phyloP scores from a whole-genome alignment of 2,113 vertebrate genomes.

The Hypomesus transpacificus region DNA sequence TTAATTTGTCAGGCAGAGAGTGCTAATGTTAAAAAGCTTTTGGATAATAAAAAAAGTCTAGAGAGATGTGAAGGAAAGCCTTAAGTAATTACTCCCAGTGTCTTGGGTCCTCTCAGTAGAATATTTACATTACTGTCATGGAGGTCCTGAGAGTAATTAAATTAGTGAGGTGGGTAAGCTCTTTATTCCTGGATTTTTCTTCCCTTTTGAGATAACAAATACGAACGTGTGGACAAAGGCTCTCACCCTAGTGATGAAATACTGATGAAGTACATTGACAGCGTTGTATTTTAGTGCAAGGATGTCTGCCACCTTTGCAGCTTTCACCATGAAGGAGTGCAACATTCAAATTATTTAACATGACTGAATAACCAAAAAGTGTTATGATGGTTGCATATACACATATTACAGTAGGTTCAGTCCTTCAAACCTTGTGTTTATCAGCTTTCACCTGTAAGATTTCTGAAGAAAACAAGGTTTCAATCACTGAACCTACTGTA shows the following conservation, averaged over 20 bases:
- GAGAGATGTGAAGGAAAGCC: slow-evolving; percentile 89
- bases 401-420: too few relatives aligned
- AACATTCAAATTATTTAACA: slow-evolving; percentile 26
- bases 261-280: slow-evolving; percentile 46
- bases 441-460: too few relatives aligned
- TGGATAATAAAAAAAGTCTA: slow-evolving; percentile 85
- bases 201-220: slow-evolving; percentile 55
- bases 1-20: slow-evolving; percentile 99
- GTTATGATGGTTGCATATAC: too few relatives aligned
- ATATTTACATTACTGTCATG: slow-evolving; percentile 98
- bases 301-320: slow-evolving; percentile 45
- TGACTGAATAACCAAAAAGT: too few relatives aligned
- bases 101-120: slow-evolving; percentile 86
- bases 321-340: slow-evolving; percentile 43
- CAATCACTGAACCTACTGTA: too few relatives aligned
- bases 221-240: slow-evolving; percentile 66
- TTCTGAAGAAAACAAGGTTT: too few relatives aligned
- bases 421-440: too few relatives aligned
- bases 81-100: slow-evolving; percentile 97
- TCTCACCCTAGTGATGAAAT: slow-evolving; percentile 65
- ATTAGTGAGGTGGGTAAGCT: slow-evolving; percentile 85
- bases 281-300: slow-evolving; percentile 47
- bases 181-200: slow-evolving; percentile 69
- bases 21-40: slow-evolving; percentile 99
- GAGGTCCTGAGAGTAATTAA: slow-evolving; percentile 90